Conservation (phyloP, 2,113 vertebrate genomes). For the Chloroceryle aenea region DNA sequence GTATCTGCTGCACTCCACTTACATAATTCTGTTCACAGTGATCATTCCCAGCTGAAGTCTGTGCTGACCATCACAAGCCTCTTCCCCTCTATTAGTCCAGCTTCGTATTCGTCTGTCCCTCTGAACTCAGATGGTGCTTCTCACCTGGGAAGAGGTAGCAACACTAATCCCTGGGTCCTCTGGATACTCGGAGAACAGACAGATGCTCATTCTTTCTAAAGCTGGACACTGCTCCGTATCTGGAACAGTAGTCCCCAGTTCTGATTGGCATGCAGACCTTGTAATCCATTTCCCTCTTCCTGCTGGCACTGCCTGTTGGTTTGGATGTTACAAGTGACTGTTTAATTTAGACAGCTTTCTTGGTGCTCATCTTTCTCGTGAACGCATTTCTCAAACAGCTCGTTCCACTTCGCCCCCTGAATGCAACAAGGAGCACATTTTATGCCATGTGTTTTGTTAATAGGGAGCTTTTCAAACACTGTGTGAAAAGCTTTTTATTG, state of each 20-base stretch:
- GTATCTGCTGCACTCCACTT: fast-evolving
- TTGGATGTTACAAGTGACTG: slow-evolving; percentile 26
- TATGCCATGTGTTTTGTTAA: slow-evolving; percentile 62
- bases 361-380: background rate
- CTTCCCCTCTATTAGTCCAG: background rate
- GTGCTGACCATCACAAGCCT: background rate
- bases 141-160: background rate
- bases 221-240: background rate
- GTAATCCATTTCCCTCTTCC: background rate
- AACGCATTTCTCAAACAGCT: slow-evolving; percentile 37
- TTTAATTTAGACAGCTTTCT: slow-evolving; percentile 41
- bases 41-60: background rate
- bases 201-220: background rate
- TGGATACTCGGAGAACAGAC: background rate
- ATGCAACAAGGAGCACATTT: slow-evolving; percentile 37
- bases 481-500: slow-evolving; percentile 77
- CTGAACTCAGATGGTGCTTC: background rate
- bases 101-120: background rate
- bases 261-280: slow-evolving; percentile 53
- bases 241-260: background rate
- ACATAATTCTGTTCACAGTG: background rate
- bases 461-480: slow-evolving; percentile 70
- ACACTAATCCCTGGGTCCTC: background rate
- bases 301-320: slow-evolving; percentile 45
- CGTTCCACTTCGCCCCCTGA: slow-evolving; percentile 10